Evolutionary conservation across 2,888 invertebrate genomes (phyloP).

Genomic region (Eulithis testata): DNA sequence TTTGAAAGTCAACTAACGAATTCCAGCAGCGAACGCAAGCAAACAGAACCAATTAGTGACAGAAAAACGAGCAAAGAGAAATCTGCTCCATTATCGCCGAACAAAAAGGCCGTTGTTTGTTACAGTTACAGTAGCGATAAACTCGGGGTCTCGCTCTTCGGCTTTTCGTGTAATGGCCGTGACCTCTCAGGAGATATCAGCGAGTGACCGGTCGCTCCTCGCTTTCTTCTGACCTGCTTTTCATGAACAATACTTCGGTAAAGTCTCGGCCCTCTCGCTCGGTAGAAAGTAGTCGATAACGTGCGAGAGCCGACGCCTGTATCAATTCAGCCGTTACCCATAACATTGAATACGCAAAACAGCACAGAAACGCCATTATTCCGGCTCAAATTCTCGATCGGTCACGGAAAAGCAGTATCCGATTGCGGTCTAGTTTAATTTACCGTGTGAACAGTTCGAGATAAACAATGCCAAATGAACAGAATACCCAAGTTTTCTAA

Average conservation of each 20-base stretch:
- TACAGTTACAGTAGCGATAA: slow-evolving; percentile 63
- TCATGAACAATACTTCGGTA: slow-evolving; percentile 81
- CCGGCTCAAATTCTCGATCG: slow-evolving; percentile 51
- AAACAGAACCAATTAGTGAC: slow-evolving; percentile 63
- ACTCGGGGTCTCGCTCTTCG: slow-evolving; percentile 52
- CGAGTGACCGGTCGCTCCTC: slow-evolving; percentile 73
- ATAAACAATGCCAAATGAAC: slow-evolving; percentile 40
- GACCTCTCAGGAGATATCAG: slow-evolving; percentile 80
- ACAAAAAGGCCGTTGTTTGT: slow-evolving; percentile 60
- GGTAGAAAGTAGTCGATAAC: slow-evolving; percentile 79
- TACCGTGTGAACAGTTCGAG: slow-evolving; percentile 53
- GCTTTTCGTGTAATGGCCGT: slow-evolving; percentile 73
- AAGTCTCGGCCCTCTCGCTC: slow-evolving; percentile 61
- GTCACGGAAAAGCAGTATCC: slow-evolving; percentile 54
- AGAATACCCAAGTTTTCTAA: slow-evolving; percentile 42
- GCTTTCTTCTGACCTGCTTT: slow-evolving; percentile 84
- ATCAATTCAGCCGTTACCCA: slow-evolving; percentile 57
- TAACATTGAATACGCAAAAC: slow-evolving; percentile 46
- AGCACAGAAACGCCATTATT: slow-evolving; percentile 43
- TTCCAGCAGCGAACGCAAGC: slow-evolving; percentile 49
- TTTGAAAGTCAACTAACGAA: slow-evolving; percentile 53
- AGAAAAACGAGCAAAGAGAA: slow-evolving; percentile 69
- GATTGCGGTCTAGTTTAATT: slow-evolving; percentile 52
- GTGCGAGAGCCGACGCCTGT: slow-evolving; percentile 58
- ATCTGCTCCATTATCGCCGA: slow-evolving; percentile 66